Evolutionary conservation across 2,888 invertebrate species (phyloP).

Genomic region (Xanthia togata): DNA sequence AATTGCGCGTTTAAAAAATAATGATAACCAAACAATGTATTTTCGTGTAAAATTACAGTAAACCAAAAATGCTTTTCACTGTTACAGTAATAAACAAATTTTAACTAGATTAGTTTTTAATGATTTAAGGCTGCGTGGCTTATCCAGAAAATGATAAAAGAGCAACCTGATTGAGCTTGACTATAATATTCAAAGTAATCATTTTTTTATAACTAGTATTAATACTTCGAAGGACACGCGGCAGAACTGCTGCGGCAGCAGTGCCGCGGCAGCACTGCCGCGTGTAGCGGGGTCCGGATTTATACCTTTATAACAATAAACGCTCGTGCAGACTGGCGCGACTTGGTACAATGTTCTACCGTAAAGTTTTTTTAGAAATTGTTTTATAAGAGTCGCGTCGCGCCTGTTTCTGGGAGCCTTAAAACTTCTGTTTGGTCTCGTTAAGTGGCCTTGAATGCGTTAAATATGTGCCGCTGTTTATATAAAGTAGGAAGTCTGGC

Average conservation of each 20-base stretch:
- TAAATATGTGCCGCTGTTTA: neutral
- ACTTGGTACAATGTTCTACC: too few species aligned
- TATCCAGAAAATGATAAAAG: neutral
- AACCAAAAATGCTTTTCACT: neutral
- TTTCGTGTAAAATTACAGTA: conserved; percentile 23
- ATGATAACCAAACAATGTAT: neutral
- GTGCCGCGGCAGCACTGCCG: too few species aligned
- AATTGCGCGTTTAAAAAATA: neutral
- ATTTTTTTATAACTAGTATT: neutral
- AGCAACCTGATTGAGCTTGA: neutral
- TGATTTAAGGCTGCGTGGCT: conserved; percentile 27
- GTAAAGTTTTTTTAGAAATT: too few species aligned
- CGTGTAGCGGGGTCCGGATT: too few species aligned
- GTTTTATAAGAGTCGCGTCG: too few species aligned
- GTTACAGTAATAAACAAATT: neutral
- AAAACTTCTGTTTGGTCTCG: too few species aligned
- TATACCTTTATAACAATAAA: too few species aligned
- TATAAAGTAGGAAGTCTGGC: neutral
- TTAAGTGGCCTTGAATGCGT: too few species aligned
- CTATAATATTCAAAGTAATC: neutral
- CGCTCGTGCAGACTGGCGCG: too few species aligned
- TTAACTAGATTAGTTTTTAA: conserved; percentile 16
- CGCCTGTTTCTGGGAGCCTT: too few species aligned
- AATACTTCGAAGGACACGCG: neutral
- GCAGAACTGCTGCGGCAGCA: too few species aligned